These are phyloP conservation scores for Dendrocincla tyrannina DNA, from an alignment of 2,797 vertebrate species.

Conservation along the genomic window DNA sequence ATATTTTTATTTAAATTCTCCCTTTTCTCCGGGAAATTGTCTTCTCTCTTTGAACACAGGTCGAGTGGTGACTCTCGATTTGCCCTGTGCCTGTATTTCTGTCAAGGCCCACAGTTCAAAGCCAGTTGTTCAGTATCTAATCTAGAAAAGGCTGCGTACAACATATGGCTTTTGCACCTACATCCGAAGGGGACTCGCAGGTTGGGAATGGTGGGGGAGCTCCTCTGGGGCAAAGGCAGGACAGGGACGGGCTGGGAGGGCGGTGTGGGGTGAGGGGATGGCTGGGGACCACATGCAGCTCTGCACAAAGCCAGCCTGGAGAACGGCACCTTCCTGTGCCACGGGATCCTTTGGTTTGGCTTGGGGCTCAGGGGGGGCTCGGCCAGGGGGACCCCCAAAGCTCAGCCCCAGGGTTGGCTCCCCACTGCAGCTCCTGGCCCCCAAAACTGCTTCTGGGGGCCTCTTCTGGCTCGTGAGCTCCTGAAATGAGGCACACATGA, in stretches of 20 bases:
- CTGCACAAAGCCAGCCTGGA: background rate
- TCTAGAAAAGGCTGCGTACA: slow-evolving; percentile 52
- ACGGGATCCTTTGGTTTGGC: slow-evolving; percentile 24
- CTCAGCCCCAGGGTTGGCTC: background rate
- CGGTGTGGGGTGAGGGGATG: rapidly evolving
- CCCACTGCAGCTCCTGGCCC: background rate
- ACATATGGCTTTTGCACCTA: slow-evolving; percentile 75
- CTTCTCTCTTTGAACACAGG: background rate
- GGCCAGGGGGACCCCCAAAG: background rate
- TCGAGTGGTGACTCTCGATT: background rate
- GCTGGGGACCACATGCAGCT: slow-evolving; percentile 20
- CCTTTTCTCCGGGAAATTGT: background rate
- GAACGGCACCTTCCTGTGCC: rapidly evolving
- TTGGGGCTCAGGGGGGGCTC: rapidly evolving
- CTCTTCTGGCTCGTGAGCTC: rapidly evolving
- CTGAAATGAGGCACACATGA: background rate
- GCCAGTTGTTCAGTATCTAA: background rate
- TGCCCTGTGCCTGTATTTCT: background rate
- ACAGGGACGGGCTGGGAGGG: rapidly evolving
- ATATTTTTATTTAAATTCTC: slow-evolving; percentile 65
- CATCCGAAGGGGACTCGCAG: background rate
- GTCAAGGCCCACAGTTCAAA: slow-evolving; percentile 1
- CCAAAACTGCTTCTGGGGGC: background rate
- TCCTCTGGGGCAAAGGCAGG: background rate
- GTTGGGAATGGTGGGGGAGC: background rate